These are phyloP conservation scores for Diogma glabrata DNA, from an alignment of 2,888 invertebrate genomes.

Conservation along the genomic window DNA sequence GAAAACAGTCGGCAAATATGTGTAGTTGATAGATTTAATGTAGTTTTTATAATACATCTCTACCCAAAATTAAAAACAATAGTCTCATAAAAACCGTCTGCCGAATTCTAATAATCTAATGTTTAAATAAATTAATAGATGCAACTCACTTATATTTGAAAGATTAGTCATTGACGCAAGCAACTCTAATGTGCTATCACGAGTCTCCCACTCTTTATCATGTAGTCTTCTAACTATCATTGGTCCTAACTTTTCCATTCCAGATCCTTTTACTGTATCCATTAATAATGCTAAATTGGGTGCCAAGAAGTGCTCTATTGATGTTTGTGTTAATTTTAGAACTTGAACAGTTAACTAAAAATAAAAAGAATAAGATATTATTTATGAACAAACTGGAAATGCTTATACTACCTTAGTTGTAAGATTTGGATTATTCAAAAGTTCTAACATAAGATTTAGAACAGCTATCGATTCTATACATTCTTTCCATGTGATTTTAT, in stretches of 20 bases:
- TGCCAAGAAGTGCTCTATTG: conserved; percentile 62
- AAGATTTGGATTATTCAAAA: conserved; percentile 42
- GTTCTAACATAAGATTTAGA: conserved; percentile 40
- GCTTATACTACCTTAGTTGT: conserved; percentile 37
- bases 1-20: too few species aligned
- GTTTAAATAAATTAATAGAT: background rate
- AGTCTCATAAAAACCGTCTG: too few species aligned
- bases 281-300: conserved; percentile 64
- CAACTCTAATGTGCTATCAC: conserved; percentile 65
- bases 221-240: conserved; percentile 58
- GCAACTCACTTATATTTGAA: conserved; percentile 57
- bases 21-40: too few species aligned
- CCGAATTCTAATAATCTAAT: background rate
- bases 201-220: conserved; percentile 64
- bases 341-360: conserved; percentile 58
- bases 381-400: background rate
- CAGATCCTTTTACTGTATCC: conserved; percentile 50
- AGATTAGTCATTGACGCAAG: conserved; percentile 56
- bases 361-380: conserved; percentile 11
- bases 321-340: conserved; percentile 54
- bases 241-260: conserved; percentile 52
- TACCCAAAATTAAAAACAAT: too few species aligned
- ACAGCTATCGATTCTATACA: conserved; percentile 64
- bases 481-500: conserved; percentile 65
- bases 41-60: too few species aligned